Conservation (phyloP, 2,113 vertebrate species). For the Anguilla rostrata region DNA sequence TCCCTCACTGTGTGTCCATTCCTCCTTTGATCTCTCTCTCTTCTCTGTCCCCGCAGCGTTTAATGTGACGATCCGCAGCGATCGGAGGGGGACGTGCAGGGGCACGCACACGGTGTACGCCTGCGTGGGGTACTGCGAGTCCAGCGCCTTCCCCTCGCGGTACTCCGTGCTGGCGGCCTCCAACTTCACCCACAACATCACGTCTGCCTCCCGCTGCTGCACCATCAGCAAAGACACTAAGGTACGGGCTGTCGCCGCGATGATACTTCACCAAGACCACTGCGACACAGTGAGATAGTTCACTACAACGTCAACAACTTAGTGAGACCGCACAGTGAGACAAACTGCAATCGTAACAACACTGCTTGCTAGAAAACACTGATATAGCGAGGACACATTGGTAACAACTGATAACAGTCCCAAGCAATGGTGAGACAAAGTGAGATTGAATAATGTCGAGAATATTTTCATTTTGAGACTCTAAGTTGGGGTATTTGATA, state of each 20-base stretch:
- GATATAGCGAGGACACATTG: neutral
- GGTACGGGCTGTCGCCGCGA: constrained; percentile 38
- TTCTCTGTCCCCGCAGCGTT: constrained; percentile 66
- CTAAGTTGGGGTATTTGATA: neutral
- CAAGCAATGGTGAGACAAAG: neutral
- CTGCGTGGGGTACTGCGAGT: constrained; percentile 88
- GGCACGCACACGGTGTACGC: constrained; percentile 76
- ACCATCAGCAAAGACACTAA: constrained; percentile 74
- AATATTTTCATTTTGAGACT: neutral
- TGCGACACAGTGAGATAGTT: neutral
- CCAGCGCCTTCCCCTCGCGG: constrained; percentile 85
- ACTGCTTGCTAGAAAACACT: neutral
- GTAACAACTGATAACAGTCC: too few relatives aligned
- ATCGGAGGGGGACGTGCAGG: constrained; percentile 75
- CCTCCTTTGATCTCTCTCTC: too few relatives aligned
- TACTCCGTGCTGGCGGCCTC: constrained; percentile 82
- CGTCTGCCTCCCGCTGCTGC: constrained; percentile 82
- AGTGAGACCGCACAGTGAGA: neutral
- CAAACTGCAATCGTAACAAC: neutral
- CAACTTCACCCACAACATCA: constrained; percentile 83
- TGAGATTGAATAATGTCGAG: too few relatives aligned
- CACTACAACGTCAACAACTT: neutral
- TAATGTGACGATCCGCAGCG: constrained; percentile 83
- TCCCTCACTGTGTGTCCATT: neutral
- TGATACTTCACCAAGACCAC: neutral